phyloP scores from a whole-genome alignment of 2,888 invertebrate species.

The Chalcis sispes region DNA sequence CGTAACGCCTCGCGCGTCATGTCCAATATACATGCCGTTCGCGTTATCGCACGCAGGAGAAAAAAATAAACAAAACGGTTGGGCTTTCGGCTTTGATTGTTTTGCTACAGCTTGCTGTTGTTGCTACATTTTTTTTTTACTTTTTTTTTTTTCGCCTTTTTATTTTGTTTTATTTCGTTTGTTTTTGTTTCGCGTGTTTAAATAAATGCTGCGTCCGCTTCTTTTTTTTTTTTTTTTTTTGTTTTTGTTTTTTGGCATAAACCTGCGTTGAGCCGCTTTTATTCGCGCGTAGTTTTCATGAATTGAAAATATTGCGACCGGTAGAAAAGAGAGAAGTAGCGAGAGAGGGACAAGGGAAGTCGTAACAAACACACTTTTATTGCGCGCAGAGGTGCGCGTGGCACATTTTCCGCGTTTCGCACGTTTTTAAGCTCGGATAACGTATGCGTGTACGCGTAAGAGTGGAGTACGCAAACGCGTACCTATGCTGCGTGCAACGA shows the following conservation, averaged over 20 bases:
- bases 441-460: conserved; percentile 26
- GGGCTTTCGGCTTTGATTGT: too few relatives aligned
- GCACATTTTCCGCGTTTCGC: conserved; percentile 53
- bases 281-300: conserved; percentile 31
- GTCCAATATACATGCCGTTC: conserved; percentile 38
- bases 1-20: conserved; percentile 47
- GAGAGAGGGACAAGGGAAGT: too few relatives aligned
- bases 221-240: not conserved
- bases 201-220: conserved; percentile 30
- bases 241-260: not conserved
- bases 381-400: conserved; percentile 18
- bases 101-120: not conserved
- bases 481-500: conserved; percentile 1
- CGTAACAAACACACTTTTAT: conserved; percentile 36
- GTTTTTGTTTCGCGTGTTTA: too few relatives aligned
- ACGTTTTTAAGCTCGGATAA: conserved; percentile 45
- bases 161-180: conserved; percentile 17
- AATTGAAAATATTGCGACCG: conserved; percentile 51
- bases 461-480: too few relatives aligned
- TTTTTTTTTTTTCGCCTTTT: conserved; percentile 22
- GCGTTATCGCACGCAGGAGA: conserved; percentile 27
- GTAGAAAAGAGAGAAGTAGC: too few relatives aligned
- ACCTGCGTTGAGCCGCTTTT: conserved; percentile 22
- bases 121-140: not conserved
- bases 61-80: not conserved